phyloP scores from a whole-genome alignment of 2,888 invertebrate genomes.

The Noctua pronuba region DNA sequence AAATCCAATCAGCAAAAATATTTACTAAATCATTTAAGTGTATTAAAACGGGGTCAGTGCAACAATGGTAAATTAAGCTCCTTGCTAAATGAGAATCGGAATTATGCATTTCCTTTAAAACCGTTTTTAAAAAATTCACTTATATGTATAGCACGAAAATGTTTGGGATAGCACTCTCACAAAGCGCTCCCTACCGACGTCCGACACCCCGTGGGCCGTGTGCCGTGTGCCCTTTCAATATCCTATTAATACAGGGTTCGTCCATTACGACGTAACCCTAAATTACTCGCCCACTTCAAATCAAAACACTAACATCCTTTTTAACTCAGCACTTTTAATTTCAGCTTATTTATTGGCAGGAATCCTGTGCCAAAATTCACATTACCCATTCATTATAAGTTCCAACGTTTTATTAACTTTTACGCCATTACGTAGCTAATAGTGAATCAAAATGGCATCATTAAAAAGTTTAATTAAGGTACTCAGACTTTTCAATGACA shows the following conservation, averaged over 20 bases:
- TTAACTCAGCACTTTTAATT: constrained; percentile 10
- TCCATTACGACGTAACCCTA: constrained; percentile 29
- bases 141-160: constrained; percentile 13
- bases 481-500: constrained; percentile 40
- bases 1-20: not conserved
- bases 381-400: constrained; percentile 42
- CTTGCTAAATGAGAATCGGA: not conserved
- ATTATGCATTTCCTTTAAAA: not conserved
- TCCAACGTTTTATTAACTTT: constrained; percentile 49
- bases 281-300: constrained; percentile 30
- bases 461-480: constrained; percentile 54
- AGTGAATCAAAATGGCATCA: constrained; percentile 49
- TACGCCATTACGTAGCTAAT: constrained; percentile 40
- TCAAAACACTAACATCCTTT: constrained; percentile 9
- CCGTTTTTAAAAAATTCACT: constrained; percentile 17
- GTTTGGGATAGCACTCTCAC: not conserved
- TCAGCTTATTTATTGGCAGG: constrained; percentile 3
- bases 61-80: not conserved
- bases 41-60: not conserved
- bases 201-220: not conserved
- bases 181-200: not conserved
- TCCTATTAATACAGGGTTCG: constrained; percentile 24
- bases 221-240: constrained; percentile 17
- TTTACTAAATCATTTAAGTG: not conserved
- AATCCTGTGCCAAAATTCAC: constrained; percentile 24